A percentile compares a stretch with the other conserved stretches of the same genome.
phyloP scores from a whole-genome alignment of 2,888 invertebrate genomes.

The Drosophila bunnanda region DNA sequence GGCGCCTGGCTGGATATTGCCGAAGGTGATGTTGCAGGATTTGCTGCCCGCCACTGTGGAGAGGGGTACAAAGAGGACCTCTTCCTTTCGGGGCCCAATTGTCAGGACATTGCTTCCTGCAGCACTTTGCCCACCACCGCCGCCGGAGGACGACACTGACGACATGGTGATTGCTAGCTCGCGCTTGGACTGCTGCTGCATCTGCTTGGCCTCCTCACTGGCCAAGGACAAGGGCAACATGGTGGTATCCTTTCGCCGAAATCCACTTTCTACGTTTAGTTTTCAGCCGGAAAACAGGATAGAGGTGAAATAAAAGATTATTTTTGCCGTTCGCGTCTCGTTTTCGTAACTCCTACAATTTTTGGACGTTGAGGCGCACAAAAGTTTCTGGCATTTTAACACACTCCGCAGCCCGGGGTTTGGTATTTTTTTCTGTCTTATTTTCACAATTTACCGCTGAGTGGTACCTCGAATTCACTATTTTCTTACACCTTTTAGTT shows the following conservation, averaged over 20 bases:
- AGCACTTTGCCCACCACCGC: neutral
- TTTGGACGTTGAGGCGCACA: slow-evolving; percentile 72
- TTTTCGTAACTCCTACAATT: slow-evolving; percentile 51
- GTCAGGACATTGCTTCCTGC: slow-evolving; percentile 11
- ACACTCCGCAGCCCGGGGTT: slow-evolving; percentile 25
- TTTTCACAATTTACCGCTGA: neutral
- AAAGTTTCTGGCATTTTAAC: slow-evolving; percentile 68
- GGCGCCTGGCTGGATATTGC: slow-evolving; percentile 19
- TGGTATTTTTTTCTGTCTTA: slow-evolving; percentile 40
- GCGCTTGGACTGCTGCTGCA: slow-evolving; percentile 27
- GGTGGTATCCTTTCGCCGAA: neutral
- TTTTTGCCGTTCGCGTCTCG: slow-evolving; percentile 43
- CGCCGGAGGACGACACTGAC: slow-evolving; percentile 12
- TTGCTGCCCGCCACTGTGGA: slow-evolving; percentile 9
- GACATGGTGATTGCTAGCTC: slow-evolving; percentile 20
- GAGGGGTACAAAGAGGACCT: slow-evolving; percentile 29
- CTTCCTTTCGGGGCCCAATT: slow-evolving; percentile 22
- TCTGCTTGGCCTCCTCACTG: slow-evolving; percentile 27
- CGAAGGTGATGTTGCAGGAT: slow-evolving; percentile 31
- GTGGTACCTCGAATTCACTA: neutral
- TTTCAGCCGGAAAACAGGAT: slow-evolving; percentile 12
- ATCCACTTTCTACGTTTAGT: neutral
- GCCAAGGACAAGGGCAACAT: slow-evolving; percentile 59
- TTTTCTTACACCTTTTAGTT: neutral
- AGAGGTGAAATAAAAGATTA: neutral